phyloP scores from a whole-genome alignment of 2,113 vertebrate genomes.

The Tauraco erythrolophus region DNA sequence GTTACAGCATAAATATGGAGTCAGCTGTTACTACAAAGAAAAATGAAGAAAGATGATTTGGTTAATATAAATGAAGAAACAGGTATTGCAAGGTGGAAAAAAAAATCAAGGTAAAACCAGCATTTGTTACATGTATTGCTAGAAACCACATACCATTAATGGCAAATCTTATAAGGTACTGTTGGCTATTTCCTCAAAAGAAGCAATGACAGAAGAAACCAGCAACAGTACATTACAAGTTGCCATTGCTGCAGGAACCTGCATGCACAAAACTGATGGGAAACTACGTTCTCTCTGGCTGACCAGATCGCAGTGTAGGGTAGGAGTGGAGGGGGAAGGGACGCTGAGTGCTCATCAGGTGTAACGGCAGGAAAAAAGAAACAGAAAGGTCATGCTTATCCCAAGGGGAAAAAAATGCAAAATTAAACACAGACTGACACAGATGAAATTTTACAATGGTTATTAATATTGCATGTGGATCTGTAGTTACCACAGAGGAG shows the following conservation, averaged over 20 bases:
- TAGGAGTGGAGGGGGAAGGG: conserved; percentile 83
- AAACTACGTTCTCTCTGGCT: conserved; percentile 89
- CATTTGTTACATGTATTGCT: conserved; percentile 20
- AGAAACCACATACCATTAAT: conserved; percentile 41
- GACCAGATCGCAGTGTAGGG: conserved; percentile 88
- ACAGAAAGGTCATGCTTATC: conserved; percentile 76
- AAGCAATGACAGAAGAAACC: conserved; percentile 36
- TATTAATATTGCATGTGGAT: not conserved
- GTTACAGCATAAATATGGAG: conserved; percentile 54
- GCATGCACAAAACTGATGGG: conserved; percentile 99
- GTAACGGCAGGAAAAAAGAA: conserved; percentile 69
- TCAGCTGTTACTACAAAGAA: conserved; percentile 33
- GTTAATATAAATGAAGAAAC: conserved; percentile 38
- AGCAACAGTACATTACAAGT: conserved; percentile 65
- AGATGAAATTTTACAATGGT: conserved; percentile 17
- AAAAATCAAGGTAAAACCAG: conserved; percentile 17
- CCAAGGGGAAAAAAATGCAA: conserved; percentile 34
- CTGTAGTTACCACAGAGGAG: not conserved
- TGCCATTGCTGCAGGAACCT: conserved; percentile 77
- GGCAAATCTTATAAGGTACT: conserved; percentile 72
- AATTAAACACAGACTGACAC: conserved; percentile 41
- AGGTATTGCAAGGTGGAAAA: conserved; percentile 20
- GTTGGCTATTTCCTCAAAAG: conserved; percentile 68
- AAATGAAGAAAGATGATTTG: not conserved
- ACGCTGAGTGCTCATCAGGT: conserved; percentile 73